A percentile compares a stretch with the other conserved stretches of the same genome.
These are phyloP conservation scores for Coenonympha arcania DNA, from an alignment of 2,888 invertebrate species.

Conservation along the genomic window DNA sequence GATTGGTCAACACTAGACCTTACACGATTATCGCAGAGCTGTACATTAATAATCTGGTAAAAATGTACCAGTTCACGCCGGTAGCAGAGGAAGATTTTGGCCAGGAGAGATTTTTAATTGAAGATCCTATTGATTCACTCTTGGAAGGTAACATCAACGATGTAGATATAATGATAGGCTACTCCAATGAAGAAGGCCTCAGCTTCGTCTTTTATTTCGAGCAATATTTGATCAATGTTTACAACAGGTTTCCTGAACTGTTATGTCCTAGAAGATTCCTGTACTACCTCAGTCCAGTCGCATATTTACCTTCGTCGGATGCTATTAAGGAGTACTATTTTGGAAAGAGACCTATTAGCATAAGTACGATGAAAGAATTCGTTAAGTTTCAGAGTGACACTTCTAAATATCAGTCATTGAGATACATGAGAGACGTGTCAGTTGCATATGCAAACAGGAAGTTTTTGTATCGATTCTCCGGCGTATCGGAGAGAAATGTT, in stretches of 20 bases:
- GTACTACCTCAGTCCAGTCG: constrained; percentile 28
- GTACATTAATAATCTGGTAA: constrained; percentile 30
- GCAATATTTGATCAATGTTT: constrained; percentile 22
- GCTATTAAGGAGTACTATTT: constrained; percentile 42
- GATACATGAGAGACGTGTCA: constrained; percentile 30
- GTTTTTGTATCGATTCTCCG: constrained; percentile 43
- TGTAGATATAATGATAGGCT: constrained; percentile 80
- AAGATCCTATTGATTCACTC: constrained; percentile 34
- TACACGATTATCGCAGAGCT: constrained; percentile 37
- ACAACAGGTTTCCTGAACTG: constrained; percentile 39
- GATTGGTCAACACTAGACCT: constrained; percentile 36
- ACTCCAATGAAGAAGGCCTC: constrained; percentile 78
- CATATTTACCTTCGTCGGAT: constrained; percentile 36
- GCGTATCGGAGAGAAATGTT: constrained; percentile 42
- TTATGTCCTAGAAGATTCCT: constrained; percentile 40
- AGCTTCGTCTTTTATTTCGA: constrained; percentile 27
- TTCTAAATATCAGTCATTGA: constrained; percentile 33
- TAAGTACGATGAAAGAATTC: constrained; percentile 32
- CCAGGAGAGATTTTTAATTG: constrained; percentile 37
- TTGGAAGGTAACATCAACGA: constrained; percentile 59
- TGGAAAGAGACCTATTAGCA: constrained; percentile 30
- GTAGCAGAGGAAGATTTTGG: constrained; percentile 49
- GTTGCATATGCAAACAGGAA: constrained; percentile 26
- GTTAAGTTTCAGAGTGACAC: constrained; percentile 32
- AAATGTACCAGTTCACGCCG: constrained; percentile 44